Evolutionary conservation across 2,113 vertebrate genomes (phyloP).

Genomic region (Miniopterus natalensis): DNA sequence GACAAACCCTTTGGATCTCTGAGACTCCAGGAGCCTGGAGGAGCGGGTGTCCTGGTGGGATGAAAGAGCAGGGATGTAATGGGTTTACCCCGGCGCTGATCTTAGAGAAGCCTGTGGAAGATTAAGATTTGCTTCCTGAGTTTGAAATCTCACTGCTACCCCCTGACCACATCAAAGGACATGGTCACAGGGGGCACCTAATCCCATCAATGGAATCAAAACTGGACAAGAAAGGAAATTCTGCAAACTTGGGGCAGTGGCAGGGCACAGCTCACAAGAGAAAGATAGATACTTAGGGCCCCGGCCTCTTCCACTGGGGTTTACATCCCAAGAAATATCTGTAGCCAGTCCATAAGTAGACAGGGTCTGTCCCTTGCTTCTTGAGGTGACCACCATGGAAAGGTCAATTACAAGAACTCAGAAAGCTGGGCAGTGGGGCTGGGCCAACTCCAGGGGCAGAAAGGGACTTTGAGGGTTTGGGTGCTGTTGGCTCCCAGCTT

Average conservation of each 20-base stretch:
- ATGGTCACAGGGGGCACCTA: conserved; percentile 56
- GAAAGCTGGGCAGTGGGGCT: neutral
- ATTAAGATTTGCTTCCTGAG: conserved; percentile 81
- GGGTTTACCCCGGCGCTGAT: conserved; percentile 73
- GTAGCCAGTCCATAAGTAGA: neutral
- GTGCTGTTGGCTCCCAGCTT: neutral
- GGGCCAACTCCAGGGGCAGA: neutral
- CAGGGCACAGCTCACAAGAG: conserved; percentile 4
- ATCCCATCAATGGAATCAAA: conserved; percentile 83
- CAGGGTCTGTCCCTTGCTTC: neutral
- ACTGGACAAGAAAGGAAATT: conserved; percentile 77
- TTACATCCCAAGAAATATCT: neutral
- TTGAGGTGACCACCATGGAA: neutral
- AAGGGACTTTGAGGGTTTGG: neutral
- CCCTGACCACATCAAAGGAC: conserved; percentile 82
- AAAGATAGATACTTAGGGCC: neutral
- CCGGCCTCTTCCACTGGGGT: neutral
- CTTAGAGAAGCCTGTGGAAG: conserved; percentile 64
- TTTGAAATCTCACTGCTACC: conserved; percentile 70
- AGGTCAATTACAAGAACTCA: neutral
- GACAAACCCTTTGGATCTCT: conserved; percentile 62
- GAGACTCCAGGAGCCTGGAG: conserved; percentile 46
- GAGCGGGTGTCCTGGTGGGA: conserved; percentile 79
- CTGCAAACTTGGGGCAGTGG: conserved; percentile 18
- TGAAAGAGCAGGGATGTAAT: conserved; percentile 81